Conservation (phyloP, 2,113 vertebrate species). For the Taxidea taxus region DNA sequence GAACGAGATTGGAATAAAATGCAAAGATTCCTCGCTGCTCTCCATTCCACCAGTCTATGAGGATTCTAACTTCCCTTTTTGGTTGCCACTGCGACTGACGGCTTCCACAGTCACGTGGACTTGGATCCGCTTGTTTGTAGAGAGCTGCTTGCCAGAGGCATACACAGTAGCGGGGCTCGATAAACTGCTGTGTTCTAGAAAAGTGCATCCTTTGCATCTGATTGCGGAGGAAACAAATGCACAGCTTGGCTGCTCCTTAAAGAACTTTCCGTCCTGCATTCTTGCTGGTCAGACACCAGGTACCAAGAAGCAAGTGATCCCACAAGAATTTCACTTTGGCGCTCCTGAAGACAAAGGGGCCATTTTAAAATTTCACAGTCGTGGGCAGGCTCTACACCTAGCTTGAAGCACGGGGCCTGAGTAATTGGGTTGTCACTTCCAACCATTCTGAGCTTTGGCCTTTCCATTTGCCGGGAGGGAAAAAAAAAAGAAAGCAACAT, state of each 20-base stretch:
- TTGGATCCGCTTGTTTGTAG: neutral
- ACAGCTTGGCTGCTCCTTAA: slow-evolving; percentile 1
- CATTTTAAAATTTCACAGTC: slow-evolving; percentile 46
- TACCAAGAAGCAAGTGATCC: slow-evolving; percentile 61
- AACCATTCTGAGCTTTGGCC: slow-evolving; percentile 62
- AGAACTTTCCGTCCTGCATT: slow-evolving; percentile 22
- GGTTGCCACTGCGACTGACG: neutral
- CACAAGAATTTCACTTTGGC: slow-evolving; percentile 47
- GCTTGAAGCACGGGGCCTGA: slow-evolving; percentile 57
- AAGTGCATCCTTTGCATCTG: slow-evolving; percentile 8
- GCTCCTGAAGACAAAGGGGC: slow-evolving; percentile 50
- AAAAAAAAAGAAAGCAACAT: slow-evolving; percentile 52
- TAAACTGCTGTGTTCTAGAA: neutral
- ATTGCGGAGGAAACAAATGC: slow-evolving; percentile 28
- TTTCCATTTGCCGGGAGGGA: slow-evolving; percentile 64
- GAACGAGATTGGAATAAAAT: neutral
- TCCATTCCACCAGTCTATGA: neutral
- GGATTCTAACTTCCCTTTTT: neutral
- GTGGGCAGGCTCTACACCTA: neutral
- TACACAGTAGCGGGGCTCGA: neutral
- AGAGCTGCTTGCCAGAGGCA: neutral
- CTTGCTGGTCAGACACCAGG: slow-evolving; percentile 35
- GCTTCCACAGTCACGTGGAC: neutral
- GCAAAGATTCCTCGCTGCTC: neutral
- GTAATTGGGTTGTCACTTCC: slow-evolving; percentile 70